These are phyloP conservation scores for Sebastes matsubarae DNA, from an alignment of 2,797 vertebrate genomes.

Conservation along the genomic window DNA sequence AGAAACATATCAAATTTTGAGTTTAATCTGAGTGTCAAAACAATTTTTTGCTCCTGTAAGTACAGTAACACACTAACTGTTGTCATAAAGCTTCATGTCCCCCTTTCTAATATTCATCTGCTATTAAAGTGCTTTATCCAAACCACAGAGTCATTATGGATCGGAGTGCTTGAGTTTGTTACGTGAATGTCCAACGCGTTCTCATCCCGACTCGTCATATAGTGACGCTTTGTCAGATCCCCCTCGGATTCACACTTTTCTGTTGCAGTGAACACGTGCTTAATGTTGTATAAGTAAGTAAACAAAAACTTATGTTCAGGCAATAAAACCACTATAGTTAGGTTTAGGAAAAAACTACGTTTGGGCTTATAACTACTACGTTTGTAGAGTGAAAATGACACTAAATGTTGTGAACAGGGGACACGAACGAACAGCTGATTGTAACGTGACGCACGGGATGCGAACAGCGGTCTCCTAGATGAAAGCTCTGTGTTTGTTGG, in stretches of 20 bases:
- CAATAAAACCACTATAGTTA: too few relatives aligned
- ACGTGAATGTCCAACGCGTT: background rate
- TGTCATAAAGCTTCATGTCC: slow-evolving; percentile 62
- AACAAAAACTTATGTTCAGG: too few relatives aligned
- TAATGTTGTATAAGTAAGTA: too few relatives aligned
- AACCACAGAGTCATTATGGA: slow-evolving; percentile 27
- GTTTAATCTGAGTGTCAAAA: slow-evolving; percentile 62
- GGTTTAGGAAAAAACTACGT: too few relatives aligned
- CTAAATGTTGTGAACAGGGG: rapidly evolving
- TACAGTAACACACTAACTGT: slow-evolving; percentile 71
- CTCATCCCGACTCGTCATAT: too few relatives aligned
- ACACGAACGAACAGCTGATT: too few relatives aligned
- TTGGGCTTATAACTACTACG: too few relatives aligned
- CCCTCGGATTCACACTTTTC: too few relatives aligned
- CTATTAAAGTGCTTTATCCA: slow-evolving; percentile 81
- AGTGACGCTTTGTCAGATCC: too few relatives aligned
- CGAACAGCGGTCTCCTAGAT: rapidly evolving
- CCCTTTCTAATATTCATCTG: slow-evolving; percentile 74
- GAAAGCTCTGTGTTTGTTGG: too few relatives aligned
- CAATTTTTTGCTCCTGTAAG: slow-evolving; percentile 59
- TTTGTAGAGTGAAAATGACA: too few relatives aligned
- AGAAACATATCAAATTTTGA: slow-evolving; percentile 54
- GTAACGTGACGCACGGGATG: rapidly evolving
- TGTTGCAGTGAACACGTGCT: too few relatives aligned
- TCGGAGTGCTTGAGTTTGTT: slow-evolving; percentile 32